Evolutionary conservation across 2,888 invertebrate species (phyloP).

Genomic region (Hydropsyche betteni): DNA sequence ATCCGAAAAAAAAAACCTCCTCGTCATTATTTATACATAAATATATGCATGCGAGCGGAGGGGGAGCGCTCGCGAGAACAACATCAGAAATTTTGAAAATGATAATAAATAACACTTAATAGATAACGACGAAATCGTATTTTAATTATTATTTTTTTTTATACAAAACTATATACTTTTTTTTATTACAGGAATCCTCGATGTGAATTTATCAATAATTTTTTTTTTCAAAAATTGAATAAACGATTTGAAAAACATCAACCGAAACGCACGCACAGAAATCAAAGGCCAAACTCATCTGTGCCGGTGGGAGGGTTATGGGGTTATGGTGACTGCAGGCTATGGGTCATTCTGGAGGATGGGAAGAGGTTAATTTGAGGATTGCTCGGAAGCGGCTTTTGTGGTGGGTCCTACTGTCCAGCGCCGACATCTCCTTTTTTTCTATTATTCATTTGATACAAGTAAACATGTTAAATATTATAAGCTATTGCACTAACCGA

Average conservation of each 20-base stretch:
- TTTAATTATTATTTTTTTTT: slow-evolving; percentile 40
- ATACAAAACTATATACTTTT: slow-evolving; percentile 52
- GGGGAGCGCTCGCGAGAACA: slow-evolving; percentile 45
- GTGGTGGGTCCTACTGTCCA: no score
- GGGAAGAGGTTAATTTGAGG: slow-evolving; percentile 4
- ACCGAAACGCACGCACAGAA: slow-evolving; percentile 43
- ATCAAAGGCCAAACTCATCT: slow-evolving; percentile 49
- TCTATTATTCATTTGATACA: no score
- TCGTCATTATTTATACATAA: slow-evolving; percentile 31
- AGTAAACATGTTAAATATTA: slow-evolving; percentile 27
- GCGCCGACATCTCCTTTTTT: no score
- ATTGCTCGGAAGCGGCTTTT: slow-evolving; percentile 28
- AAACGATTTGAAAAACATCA: slow-evolving; percentile 19
- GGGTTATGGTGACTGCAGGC: not conserved
- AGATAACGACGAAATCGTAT: slow-evolving; percentile 51
- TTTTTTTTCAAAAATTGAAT: slow-evolving; percentile 17
- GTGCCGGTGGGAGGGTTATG: slow-evolving; percentile 25
- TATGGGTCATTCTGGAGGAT: not conserved
- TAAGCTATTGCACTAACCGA: slow-evolving; percentile 48
- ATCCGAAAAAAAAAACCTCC: no score
- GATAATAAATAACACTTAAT: slow-evolving; percentile 49
- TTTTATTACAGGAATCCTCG: slow-evolving; percentile 52
- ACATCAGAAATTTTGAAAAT: slow-evolving; percentile 52
- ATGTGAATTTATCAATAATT: slow-evolving; percentile 50
- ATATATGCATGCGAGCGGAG: slow-evolving; percentile 49